Evolutionary conservation across 2,797 vertebrate species (phyloP).

Genomic region (Xiphorhynchus erythropygius): DNA sequence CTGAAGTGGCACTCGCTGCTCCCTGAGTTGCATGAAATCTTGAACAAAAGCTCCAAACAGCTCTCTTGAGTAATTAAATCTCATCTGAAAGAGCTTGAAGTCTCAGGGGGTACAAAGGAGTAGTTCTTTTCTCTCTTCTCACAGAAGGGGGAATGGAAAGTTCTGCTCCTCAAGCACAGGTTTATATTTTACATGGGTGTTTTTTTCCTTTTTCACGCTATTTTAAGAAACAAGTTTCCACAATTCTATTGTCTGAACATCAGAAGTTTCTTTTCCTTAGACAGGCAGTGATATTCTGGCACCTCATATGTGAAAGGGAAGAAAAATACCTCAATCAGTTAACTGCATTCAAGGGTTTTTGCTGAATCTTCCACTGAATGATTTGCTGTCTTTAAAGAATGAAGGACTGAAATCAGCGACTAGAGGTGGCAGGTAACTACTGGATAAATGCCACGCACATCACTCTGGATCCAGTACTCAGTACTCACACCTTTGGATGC

Average conservation of each 20-base stretch:
- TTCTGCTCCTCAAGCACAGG: background rate
- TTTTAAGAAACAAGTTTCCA: background rate
- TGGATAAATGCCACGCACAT: background rate
- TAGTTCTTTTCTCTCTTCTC: background rate
- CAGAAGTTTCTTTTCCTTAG: background rate
- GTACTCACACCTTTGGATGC: background rate
- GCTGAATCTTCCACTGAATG: background rate
- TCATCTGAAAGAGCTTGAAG: background rate
- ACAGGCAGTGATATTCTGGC: background rate
- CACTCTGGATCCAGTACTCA: background rate
- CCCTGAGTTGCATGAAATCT: background rate
- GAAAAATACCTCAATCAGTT: background rate
- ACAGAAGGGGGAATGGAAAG: background rate
- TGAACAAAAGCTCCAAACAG: constrained; percentile 27
- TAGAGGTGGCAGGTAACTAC: background rate
- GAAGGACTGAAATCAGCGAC: background rate
- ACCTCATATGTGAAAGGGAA: background rate
- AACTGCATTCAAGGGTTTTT: background rate
- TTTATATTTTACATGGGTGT: background rate
- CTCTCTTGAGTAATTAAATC: background rate
- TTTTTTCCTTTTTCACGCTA: background rate
- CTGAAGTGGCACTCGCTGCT: constrained; percentile 16
- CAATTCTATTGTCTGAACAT: background rate
- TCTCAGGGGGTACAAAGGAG: background rate
- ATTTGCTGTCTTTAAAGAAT: background rate